Evolutionary conservation across 2,888 invertebrate species (phyloP), one percentile per base, ranked within the genome.

Genomic region (Pheosia tremula): DNA sequence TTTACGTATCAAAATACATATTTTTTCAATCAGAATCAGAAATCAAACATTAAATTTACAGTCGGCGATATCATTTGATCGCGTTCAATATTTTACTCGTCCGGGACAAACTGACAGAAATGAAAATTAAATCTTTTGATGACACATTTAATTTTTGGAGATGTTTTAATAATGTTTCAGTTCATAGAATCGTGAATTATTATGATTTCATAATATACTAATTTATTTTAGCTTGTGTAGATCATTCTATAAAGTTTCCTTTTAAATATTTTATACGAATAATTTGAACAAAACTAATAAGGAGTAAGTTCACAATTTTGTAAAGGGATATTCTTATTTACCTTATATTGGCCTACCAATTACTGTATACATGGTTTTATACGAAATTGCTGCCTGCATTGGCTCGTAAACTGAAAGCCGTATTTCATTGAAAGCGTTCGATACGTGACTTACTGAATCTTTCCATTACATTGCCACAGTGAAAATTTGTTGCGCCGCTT

Each of bases 101-200:
- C 56, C 66, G 68, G 65, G 64, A 62, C 64, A 66, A 59, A 61
- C 71, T 63, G 74, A 72, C 74, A 68, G 71, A 61, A 58, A 63
- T 74, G 72, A 62, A 71, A 72, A 72, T 73, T 73, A 70, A 74
- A 72, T 74, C 61, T 72, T 71, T 71, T 72, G 62, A 71, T 71
- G 47, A 58, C 60, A 66, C 55, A 61, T 73, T 68, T 57, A 58
- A 63, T 61, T 65, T 65, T 59, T 57, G 41, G 58, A 45, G 63
- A 13, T 58, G 59, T 56, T 62, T 72, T 66, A 61, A 56, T 59
- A 68, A 55, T 63, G 56, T 38, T 50, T 58, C 69, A 66, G 60
- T 47, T n/a, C 47, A 4, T 47, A 5, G 24, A 24, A n/a, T 47
- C 5, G 6, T 47, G 4, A 47, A 3, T 5, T 11, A n/a, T n/a